Conservation (phyloP, 1,140 invertebrate genomes). For the Bombus huntii region DNA sequence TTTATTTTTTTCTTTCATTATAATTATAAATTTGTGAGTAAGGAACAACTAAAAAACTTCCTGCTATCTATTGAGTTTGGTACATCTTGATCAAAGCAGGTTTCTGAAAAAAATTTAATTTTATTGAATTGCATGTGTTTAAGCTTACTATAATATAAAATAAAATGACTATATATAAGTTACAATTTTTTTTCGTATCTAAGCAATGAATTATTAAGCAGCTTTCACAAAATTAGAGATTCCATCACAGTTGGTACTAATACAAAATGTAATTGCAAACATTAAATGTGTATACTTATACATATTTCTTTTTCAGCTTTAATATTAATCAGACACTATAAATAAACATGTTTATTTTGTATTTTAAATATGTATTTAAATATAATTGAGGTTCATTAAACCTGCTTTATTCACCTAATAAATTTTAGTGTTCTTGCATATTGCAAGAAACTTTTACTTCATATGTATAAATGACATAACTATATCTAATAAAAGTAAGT, state of each 20-base stretch:
- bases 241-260: not conserved
- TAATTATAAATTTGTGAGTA: conserved; percentile 5
- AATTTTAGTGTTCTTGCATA: conserved; percentile 18
- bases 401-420: conserved; percentile 53
- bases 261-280: conserved; percentile 15
- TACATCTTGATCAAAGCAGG: conserved; percentile 53
- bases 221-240: conserved; percentile 27
- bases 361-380: conserved; percentile 21
- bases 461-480: conserved; percentile 30
- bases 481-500: conserved; percentile 17
- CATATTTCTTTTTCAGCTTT: conserved; percentile 7
- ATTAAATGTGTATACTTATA: conserved; percentile 20
- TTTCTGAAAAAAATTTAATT: conserved; percentile 55
- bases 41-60: conserved; percentile 31
- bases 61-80: conserved; percentile 38
- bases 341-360: conserved; percentile 7
- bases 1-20: not conserved
- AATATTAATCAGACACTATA: conserved; percentile 29
- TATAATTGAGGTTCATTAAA: conserved; percentile 54
- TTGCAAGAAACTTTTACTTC: conserved; percentile 31
- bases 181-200: conserved; percentile 42
- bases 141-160: conserved; percentile 32
- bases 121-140: conserved; percentile 28
- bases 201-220: conserved; percentile 24
- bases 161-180: conserved; percentile 22